A percentile compares a stretch with the other conserved stretches of the same genome.
These are phyloP conservation scores for Dendrocopos noguchii DNA, from an alignment of 2,113 vertebrate species.

Conservation along the genomic window DNA sequence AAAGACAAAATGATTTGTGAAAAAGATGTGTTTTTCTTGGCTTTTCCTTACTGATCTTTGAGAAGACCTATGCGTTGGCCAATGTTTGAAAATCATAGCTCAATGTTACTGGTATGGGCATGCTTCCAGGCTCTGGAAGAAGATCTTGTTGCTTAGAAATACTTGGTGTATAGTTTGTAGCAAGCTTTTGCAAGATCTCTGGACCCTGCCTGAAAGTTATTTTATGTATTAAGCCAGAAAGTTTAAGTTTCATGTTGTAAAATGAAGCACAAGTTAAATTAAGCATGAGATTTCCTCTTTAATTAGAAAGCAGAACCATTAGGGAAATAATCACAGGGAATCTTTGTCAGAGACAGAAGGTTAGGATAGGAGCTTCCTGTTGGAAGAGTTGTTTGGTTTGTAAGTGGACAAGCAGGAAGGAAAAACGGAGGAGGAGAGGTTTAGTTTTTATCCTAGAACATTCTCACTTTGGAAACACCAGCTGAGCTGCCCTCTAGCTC, in stretches of 20 bases:
- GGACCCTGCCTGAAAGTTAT: background rate
- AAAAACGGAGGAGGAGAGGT: background rate
- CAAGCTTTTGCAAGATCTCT: slow-evolving; percentile 1
- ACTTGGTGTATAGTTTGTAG: background rate
- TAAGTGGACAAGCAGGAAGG: slow-evolving; percentile 37
- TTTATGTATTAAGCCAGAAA: background rate
- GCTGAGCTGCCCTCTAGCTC: background rate
- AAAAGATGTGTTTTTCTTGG: background rate
- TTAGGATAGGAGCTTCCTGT: slow-evolving; percentile 21
- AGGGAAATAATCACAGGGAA: slow-evolving; percentile 43
- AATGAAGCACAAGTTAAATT: slow-evolving; percentile 20
- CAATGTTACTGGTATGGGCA: background rate
- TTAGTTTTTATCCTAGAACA: background rate
- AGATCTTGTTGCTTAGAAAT: background rate
- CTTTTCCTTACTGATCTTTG: background rate
- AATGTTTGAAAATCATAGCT: background rate
- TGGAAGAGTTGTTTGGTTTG: slow-evolving; percentile 33
- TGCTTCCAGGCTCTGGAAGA: background rate
- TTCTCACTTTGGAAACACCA: background rate
- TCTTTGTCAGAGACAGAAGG: slow-evolving; percentile 34
- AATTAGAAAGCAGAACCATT: slow-evolving; percentile 63
- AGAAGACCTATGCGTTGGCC: background rate
- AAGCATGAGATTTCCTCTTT: slow-evolving; percentile 34
- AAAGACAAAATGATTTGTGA: background rate
- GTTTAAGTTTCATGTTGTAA: slow-evolving; percentile 10